Evolutionary conservation across 2,888 invertebrate genomes (phyloP).

Genomic region (Phrixothrix hirtus): DNA sequence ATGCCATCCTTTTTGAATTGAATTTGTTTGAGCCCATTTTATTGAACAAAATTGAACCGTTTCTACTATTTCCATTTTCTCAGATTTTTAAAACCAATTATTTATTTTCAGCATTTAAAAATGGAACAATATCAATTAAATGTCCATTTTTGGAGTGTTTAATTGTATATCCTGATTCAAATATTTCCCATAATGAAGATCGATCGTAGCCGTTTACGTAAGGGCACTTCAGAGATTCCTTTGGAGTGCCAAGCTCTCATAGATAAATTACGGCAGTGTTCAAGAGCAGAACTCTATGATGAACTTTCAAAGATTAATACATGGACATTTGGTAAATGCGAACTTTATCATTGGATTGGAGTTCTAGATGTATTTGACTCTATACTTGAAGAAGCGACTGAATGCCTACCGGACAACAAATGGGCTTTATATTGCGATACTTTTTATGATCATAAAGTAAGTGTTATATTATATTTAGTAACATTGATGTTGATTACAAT

Average conservation of each 20-base stretch:
- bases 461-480: no score
- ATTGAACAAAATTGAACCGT: no score
- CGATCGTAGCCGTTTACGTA: constrained; percentile 77
- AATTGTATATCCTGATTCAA: constrained; percentile 1
- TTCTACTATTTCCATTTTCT: no score
- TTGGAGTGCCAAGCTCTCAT: constrained; percentile 77
- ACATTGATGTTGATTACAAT: constrained; percentile 1
- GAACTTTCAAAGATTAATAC: constrained; percentile 74
- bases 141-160: neutral
- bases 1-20: no score
- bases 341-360: constrained; percentile 85
- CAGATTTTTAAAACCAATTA: no score
- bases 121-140: no score
- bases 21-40: no score
- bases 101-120: no score
- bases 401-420: constrained; percentile 62
- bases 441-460: constrained; percentile 64
- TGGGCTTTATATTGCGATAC: constrained; percentile 78
- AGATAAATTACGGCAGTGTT: constrained; percentile 69
- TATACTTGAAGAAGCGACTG: constrained; percentile 75
- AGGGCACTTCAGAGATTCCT: constrained; percentile 81
- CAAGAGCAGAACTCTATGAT: constrained; percentile 66
- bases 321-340: constrained; percentile 87
- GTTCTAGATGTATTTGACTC: constrained; percentile 76
- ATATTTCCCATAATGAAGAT: constrained; percentile 70